A percentile compares a stretch with the other conserved stretches of the same genome.
Conservation (phyloP, 64 coral and sea anemone genomes). For the Montipora capricornis region DNA sequence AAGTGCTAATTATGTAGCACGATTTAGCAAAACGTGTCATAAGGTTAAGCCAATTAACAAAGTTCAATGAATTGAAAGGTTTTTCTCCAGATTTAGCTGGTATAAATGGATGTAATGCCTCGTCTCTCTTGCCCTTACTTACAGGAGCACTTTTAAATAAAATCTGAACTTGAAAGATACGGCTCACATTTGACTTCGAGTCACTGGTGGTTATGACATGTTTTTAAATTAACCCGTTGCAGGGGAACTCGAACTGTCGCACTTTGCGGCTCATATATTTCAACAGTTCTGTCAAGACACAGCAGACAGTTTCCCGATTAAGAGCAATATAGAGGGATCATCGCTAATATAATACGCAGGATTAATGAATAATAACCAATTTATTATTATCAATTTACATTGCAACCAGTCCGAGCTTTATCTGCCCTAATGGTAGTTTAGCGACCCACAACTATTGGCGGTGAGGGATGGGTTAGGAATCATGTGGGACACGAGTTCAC, state of each 20-base stretch:
- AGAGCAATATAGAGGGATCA: background rate
- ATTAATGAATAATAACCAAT: background rate
- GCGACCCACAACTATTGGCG: background rate
- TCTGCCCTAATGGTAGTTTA: background rate
- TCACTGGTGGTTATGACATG: background rate
- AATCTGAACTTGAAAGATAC: too few relatives aligned
- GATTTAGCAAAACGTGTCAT: background rate
- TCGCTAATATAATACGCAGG: background rate
- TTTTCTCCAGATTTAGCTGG: background rate
- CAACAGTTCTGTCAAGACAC: conserved; percentile 22
- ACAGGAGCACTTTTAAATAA: too few relatives aligned
- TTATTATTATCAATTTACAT: background rate
- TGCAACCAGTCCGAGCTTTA: background rate
- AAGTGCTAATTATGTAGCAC: background rate
- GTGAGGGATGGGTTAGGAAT: too few relatives aligned
- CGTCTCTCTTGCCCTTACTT: background rate
- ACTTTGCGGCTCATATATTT: background rate
- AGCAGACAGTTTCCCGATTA: conserved; percentile 12
- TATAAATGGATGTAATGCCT: background rate
- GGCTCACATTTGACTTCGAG: background rate
- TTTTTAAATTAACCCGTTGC: conserved; percentile 55
- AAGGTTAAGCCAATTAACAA: background rate
- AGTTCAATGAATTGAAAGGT: background rate
- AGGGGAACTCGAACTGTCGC: conserved; percentile 19
- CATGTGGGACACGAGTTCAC: too few relatives aligned